phyloP scores from a whole-genome alignment of 2,888 invertebrate genomes.

The Drosophila putrida region DNA sequence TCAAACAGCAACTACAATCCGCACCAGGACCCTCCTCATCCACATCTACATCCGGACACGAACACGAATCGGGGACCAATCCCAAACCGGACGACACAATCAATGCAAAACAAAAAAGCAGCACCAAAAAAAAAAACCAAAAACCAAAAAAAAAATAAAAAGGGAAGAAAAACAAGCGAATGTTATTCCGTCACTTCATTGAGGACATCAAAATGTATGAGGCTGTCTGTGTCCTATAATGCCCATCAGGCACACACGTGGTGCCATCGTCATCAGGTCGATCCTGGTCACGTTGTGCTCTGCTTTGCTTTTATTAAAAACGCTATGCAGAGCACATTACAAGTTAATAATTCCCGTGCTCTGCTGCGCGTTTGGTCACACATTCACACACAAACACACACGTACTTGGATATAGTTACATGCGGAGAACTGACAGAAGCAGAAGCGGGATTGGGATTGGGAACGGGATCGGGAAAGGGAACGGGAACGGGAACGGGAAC shows the following conservation, averaged over 20 bases:
- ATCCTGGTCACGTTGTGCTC: constrained; percentile 72
- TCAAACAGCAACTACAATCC: constrained; percentile 64
- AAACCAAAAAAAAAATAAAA: not conserved
- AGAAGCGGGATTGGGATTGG: not conserved
- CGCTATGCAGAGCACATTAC: constrained; percentile 82
- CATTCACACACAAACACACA: constrained; percentile 11
- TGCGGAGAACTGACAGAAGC: constrained; percentile 8
- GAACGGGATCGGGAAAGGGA: not conserved
- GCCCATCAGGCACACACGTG: constrained; percentile 76
- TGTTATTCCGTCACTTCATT: constrained; percentile 77
- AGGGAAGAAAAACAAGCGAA: constrained; percentile 21
- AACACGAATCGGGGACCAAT: constrained; percentile 23
- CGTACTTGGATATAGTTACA: constrained; percentile 32
- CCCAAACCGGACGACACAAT: constrained; percentile 72
- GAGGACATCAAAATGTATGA: constrained; percentile 80
- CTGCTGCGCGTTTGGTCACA: constrained; percentile 47
- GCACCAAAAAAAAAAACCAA: no score
- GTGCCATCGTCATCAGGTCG: constrained; percentile 58
- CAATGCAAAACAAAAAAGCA: constrained; percentile 75
- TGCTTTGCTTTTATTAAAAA: constrained; percentile 78
- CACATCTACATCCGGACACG: not conserved
- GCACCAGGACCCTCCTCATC: constrained; percentile 8
- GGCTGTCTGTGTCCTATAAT: constrained; percentile 47
- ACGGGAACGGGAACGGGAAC: not conserved
- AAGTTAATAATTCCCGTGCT: constrained; percentile 81